These are phyloP conservation scores for Drosophila paracracens DNA, from an alignment of 2,888 invertebrate species.

Conservation along the genomic window DNA sequence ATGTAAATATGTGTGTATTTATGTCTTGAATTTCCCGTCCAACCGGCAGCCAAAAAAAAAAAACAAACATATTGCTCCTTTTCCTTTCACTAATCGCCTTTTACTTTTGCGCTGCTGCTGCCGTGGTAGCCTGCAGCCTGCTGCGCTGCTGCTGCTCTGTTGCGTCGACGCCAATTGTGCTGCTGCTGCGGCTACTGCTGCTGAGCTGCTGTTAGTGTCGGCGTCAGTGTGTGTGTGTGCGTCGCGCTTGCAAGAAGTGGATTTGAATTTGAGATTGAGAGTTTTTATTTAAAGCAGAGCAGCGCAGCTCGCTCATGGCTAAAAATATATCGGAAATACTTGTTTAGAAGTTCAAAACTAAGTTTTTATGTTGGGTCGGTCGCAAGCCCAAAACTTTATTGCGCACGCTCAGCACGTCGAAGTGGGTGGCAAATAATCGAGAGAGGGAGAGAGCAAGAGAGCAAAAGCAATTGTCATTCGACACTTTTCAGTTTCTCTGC, in stretches of 20 bases:
- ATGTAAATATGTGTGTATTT: constrained; percentile 22
- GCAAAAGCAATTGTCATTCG: constrained; percentile 22
- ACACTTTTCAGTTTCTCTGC: constrained; percentile 64
- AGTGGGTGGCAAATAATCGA: constrained; percentile 52
- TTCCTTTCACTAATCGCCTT: constrained; percentile 78
- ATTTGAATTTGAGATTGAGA: constrained; percentile 34
- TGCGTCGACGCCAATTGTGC: constrained; percentile 9
- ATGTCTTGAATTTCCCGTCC: constrained; percentile 48
- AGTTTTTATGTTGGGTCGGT: constrained; percentile 29
- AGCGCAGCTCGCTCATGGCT: constrained; percentile 53
- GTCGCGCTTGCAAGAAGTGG: constrained; percentile 55
- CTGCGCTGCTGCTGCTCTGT: constrained; percentile 10
- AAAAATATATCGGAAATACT: constrained; percentile 57
- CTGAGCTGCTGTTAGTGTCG: not conserved
- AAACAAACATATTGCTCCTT: constrained; percentile 20
- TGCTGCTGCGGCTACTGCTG: constrained; percentile 9
- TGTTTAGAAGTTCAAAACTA: constrained; percentile 53
- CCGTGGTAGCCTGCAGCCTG: constrained; percentile 2
- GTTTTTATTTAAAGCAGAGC: constrained; percentile 10
- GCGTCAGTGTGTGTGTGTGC: constrained; percentile 51
- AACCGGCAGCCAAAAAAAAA: constrained; percentile 31
- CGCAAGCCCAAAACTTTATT: constrained; percentile 15
- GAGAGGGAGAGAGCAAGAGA: constrained; percentile 9
- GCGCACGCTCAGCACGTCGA: constrained; percentile 53
- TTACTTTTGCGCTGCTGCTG: constrained; percentile 58